A percentile compares a stretch with the other conserved stretches of the same genome.
phyloP scores from a whole-genome alignment of 2,888 invertebrate species.

The Drosophila algonquin region DNA sequence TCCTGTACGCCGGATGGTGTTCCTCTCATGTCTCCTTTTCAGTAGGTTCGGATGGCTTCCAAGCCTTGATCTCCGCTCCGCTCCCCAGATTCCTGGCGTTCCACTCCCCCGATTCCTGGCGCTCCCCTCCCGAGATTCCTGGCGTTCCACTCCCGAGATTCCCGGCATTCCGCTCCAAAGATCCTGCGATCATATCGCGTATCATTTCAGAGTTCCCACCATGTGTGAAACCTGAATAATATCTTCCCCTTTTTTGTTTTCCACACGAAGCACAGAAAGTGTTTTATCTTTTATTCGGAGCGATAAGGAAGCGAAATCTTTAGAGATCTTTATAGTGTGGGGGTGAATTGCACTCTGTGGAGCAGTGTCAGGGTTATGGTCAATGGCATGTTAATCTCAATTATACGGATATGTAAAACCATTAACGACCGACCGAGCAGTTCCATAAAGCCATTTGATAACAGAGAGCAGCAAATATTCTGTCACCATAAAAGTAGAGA shows the following conservation, averaged over 20 bases:
- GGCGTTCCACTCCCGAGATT: too few relatives aligned
- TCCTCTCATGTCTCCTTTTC: too few relatives aligned
- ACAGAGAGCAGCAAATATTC: background rate
- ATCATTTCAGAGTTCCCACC: background rate
- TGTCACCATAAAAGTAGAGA: background rate
- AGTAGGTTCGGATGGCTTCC: too few relatives aligned
- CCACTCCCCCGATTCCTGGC: too few relatives aligned
- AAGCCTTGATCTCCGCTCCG: too few relatives aligned
- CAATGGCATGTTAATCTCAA: constrained; percentile 46
- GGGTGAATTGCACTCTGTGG: background rate
- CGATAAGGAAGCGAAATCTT: background rate
- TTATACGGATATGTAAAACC: constrained; percentile 11
- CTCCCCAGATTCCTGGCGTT: too few relatives aligned
- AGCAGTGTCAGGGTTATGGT: constrained; percentile 13
- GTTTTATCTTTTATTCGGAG: background rate
- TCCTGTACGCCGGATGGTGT: too few relatives aligned
- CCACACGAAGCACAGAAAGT: background rate
- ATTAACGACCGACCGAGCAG: background rate
- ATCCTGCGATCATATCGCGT: background rate
- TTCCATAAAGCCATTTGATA: constrained; percentile 7
- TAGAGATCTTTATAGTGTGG: background rate
- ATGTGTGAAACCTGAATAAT: background rate
- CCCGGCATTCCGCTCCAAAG: too few relatives aligned
- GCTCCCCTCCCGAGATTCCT: too few relatives aligned
- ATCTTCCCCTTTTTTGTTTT: background rate